Percentiles rank a stretch among this genome's conserved stretches.
Conservation (phyloP, 2,888 invertebrate species). For the Cataglyphis rosenhaueri region DNA sequence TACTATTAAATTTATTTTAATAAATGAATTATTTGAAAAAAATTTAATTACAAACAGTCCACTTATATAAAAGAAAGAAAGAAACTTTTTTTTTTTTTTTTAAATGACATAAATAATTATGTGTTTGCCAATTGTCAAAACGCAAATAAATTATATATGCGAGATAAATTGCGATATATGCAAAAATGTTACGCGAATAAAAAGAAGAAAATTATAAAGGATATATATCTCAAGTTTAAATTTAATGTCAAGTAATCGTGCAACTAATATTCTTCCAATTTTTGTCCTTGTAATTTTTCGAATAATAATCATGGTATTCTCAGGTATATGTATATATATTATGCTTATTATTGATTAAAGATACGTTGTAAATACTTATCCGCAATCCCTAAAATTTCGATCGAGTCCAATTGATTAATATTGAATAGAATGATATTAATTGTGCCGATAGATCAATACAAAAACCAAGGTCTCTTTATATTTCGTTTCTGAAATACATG, state of each 20-base stretch:
- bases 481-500: not conserved
- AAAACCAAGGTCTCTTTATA: not conserved
- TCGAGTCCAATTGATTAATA: slow-evolving; percentile 26
- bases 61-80: not conserved
- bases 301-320: not conserved
- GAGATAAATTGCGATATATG: not conserved
- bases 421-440: not conserved
- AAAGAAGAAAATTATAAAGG: too few relatives aligned
- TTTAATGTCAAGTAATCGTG: not conserved
- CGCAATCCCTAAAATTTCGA: slow-evolving; percentile 9
- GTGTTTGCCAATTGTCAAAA: not conserved
- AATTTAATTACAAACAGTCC: too few relatives aligned
- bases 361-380: not conserved
- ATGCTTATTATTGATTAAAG: not conserved
- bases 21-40: too few relatives aligned
- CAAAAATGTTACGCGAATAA: not conserved
- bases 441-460: slow-evolving; percentile 29
- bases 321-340: not conserved
- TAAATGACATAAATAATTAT: not conserved
- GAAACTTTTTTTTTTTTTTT: not conserved
- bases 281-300: not conserved
- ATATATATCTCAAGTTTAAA: not conserved
- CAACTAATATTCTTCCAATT: not conserved
- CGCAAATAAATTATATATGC: not conserved
- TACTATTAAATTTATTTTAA: too few relatives aligned